Evolutionary conservation across 2,797 vertebrate species (phyloP), one percentile per base, ranked within the genome.

Genomic region (Chelon auratus): DNA sequence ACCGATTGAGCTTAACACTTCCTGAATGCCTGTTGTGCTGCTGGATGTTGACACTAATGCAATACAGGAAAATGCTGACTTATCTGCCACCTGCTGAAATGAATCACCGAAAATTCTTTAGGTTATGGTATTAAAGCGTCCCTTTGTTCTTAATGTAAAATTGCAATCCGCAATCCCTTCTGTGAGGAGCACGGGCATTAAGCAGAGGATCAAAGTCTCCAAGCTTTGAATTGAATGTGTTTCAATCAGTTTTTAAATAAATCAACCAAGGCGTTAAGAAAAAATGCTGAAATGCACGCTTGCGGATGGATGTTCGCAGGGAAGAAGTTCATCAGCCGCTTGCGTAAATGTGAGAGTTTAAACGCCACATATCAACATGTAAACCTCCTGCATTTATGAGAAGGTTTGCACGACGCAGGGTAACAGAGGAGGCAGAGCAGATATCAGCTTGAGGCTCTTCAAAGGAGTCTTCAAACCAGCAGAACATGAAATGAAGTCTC

Each of bases 401-500:
- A 54, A 18, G 53, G 65, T 77, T 69, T 63, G 18, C 47, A 63
- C 26, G 45, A 55, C 45, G 51, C 18, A 30, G 40, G 11, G 48
- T 55, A 57, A 14, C 39, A 47, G 33, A 26, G n/a, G 59, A 67
- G 63, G 54, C n/a, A 4, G 42, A 3, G 11, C 14, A 72, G 37
- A 66, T 62, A 75, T 71, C 54, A 70, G 48, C 75, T 66, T 43
- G 42, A 62, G 63, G 45, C 55, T 70, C 43, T 77, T 75, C 67
- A 58, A 78, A 68, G 30, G 30, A 33, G 74, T 77, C 60, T 79
- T 67, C 73, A 81, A 83, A 88, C 65, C 81, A 81, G 72, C 78
- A 80, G 62, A 51, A 81, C 78, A 70, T 74, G 69, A 78, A 89
- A 86, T 81, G 30, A 81, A 85, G 68, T 82, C 62, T 51, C 74